phyloP scores from a whole-genome alignment of 2,888 invertebrate species.

The Aelia acuminata region DNA sequence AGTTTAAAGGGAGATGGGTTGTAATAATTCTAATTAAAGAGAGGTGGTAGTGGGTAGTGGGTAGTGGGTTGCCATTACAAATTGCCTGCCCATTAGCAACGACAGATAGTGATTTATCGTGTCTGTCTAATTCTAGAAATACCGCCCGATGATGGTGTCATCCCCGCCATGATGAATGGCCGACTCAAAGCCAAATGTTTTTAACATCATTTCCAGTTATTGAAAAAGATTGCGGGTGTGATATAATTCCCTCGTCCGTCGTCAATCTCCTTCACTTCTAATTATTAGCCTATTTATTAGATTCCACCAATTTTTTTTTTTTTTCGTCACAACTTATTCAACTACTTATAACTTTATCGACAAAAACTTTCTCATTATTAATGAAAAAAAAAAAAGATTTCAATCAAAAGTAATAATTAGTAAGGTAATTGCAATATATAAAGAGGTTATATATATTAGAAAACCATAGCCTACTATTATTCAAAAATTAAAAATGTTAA shows the following conservation, averaged over 20 bases:
- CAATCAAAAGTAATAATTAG: too few relatives aligned
- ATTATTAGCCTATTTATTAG: background rate
- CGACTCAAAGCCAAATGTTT: slow-evolving; percentile 37
- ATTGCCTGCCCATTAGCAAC: slow-evolving; percentile 55
- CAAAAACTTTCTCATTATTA: too few relatives aligned
- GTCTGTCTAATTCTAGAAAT: slow-evolving; percentile 56
- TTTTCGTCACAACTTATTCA: background rate
- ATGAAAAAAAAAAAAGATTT: too few relatives aligned
- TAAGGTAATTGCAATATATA: too few relatives aligned
- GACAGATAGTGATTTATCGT: slow-evolving; percentile 54
- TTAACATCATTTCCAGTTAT: slow-evolving; percentile 46
- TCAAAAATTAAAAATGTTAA: too few relatives aligned
- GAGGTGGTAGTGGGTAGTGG: background rate
- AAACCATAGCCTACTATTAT: too few relatives aligned
- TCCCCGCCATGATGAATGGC: slow-evolving; percentile 41
- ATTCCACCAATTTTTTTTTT: too few relatives aligned
- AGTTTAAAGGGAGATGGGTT: background rate
- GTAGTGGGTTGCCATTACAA: slow-evolving; percentile 35
- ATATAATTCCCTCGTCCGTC: background rate
- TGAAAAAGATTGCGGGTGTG: slow-evolving; percentile 40
- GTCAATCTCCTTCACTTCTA: background rate
- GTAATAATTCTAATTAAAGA: background rate
- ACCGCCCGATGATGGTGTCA: slow-evolving; percentile 32
- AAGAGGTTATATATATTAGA: too few relatives aligned
- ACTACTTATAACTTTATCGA: background rate